A percentile compares a stretch with the other conserved stretches of the same genome.
These are phyloP conservation scores for Drosophila multiciliata DNA, from an alignment of 2,888 invertebrate genomes.

Conservation along the genomic window DNA sequence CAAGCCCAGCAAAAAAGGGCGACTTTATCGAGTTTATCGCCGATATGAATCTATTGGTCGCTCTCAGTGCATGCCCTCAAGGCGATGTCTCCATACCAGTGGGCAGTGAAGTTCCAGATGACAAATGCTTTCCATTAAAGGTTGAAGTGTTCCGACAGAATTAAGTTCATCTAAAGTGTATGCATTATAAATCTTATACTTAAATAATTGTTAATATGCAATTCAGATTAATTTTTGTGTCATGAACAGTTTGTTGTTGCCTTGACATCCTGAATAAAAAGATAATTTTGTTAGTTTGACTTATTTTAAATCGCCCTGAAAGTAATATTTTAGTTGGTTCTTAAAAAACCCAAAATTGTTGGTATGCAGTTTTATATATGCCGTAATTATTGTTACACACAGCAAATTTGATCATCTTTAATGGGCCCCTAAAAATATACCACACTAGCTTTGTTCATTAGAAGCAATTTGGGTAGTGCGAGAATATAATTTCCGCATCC, in stretches of 20 bases:
- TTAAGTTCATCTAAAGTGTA: not conserved
- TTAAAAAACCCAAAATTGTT: not conserved
- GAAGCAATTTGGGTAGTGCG: not conserved
- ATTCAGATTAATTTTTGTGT: not conserved
- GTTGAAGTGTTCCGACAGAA: conserved; percentile 84
- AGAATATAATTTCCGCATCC: not conserved
- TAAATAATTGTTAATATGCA: not conserved
- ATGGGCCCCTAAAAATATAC: not conserved
- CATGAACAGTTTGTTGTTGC: not conserved
- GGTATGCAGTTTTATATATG: not conserved
- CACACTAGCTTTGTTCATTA: not conserved
- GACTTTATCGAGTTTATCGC: conserved; percentile 86
- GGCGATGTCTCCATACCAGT: conserved; percentile 85
- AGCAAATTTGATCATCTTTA: not conserved
- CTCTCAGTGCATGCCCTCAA: conserved; percentile 85
- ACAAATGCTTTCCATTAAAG: conserved; percentile 84
- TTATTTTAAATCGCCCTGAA: not conserved
- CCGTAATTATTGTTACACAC: too few relatives aligned
- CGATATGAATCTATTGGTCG: conserved; percentile 86
- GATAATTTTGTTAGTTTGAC: not conserved
- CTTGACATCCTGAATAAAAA: not conserved
- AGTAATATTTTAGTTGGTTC: not conserved
- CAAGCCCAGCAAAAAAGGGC: conserved; percentile 85
- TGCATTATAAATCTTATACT: too few relatives aligned
- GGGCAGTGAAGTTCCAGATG: conserved; percentile 84